Evolutionary conservation across 2,113 vertebrate genomes (phyloP).

Genomic region (Tringa solitaria): DNA sequence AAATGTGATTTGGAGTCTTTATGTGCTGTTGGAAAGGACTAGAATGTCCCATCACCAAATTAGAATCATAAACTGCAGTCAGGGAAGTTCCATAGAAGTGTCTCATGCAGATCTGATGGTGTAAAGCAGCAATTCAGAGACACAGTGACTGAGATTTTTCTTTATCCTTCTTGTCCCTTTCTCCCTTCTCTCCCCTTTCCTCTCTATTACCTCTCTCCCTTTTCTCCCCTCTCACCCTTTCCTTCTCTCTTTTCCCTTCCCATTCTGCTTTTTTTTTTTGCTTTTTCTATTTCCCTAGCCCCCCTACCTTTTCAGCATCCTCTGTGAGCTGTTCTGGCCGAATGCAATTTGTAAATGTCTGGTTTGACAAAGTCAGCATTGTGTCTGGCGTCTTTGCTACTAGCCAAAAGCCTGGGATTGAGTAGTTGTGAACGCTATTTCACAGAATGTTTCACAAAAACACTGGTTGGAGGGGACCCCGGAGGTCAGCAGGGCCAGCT

Average conservation of each 20-base stretch:
- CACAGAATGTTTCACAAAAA: neutral
- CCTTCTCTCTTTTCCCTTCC: neutral
- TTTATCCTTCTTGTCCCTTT: neutral
- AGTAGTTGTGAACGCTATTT: neutral
- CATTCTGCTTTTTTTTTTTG: neutral
- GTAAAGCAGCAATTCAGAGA: neutral
- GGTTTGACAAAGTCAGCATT: neutral
- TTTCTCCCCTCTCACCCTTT: neutral
- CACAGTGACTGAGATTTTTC: no score
- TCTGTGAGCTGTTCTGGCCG: neutral
- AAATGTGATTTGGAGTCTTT: neutral
- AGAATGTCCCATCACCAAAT: neutral
- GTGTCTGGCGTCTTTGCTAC: neutral
- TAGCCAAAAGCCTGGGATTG: neutral
- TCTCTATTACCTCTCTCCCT: neutral
- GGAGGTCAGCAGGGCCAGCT: rapidly evolving
- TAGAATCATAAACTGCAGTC: neutral
- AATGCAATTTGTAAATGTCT: neutral
- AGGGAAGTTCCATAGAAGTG: neutral
- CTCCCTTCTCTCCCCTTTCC: neutral
- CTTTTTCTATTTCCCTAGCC: neutral
- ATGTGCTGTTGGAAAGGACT: neutral
- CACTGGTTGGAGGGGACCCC: neutral
- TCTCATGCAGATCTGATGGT: neutral
- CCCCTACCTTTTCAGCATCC: neutral